Evolutionary conservation across 2,113 vertebrate species (phyloP).

Genomic region (Percina caprodes): DNA sequence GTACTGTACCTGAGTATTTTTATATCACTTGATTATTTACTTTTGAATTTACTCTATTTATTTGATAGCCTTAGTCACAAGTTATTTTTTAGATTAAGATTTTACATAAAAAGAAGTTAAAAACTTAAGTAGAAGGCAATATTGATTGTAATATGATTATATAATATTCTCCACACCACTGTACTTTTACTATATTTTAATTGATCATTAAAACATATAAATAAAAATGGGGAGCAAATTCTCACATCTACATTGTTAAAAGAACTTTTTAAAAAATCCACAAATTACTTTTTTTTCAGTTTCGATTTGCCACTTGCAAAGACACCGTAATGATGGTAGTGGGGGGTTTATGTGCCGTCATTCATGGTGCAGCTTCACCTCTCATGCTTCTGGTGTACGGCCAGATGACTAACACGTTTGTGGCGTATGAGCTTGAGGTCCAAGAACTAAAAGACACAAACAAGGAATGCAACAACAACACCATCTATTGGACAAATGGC

Average conservation of each 20-base stretch:
- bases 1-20: background rate
- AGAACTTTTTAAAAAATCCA: background rate
- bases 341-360: slow-evolving; percentile 80
- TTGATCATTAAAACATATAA: background rate
- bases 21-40: background rate
- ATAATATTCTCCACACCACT: background rate
- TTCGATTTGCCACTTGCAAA: slow-evolving; percentile 79
- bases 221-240: background rate
- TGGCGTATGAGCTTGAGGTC: slow-evolving; percentile 78
- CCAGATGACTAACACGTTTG: slow-evolving; percentile 84
- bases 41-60: background rate
- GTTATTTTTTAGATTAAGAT: background rate
- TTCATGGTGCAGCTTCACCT: slow-evolving; percentile 80
- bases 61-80: too few species aligned
- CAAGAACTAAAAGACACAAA: slow-evolving; percentile 77
- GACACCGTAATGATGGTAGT: slow-evolving; percentile 81
- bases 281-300: slow-evolving; percentile 64
- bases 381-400: slow-evolving; percentile 84
- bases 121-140: background rate
- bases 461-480: slow-evolving; percentile 78
- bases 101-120: background rate
- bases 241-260: background rate
- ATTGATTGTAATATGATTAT: too few species aligned
- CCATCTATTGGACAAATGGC: slow-evolving; percentile 80
- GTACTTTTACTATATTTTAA: background rate